Evolutionary conservation across 2,113 vertebrate species (phyloP), one percentile per base, ranked within the genome.

Genomic region (Hiodon alosoides): DNA sequence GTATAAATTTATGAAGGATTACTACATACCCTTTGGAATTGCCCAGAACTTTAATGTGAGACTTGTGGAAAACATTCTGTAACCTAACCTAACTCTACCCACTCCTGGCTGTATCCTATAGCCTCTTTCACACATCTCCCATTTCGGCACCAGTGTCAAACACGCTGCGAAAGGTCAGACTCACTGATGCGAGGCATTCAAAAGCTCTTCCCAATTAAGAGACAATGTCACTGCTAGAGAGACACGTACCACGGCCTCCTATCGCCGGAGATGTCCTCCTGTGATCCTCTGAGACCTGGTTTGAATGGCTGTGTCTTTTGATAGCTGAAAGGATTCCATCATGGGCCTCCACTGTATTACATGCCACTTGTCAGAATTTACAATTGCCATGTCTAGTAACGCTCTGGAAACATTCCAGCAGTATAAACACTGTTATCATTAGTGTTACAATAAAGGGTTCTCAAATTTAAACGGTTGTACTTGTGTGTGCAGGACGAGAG

Each of bases 401-500:
- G 46, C 46, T 17, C 11, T 8, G 8, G 7, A 64, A 53, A 47
- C 48, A 69, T 52, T 69, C 13, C 6, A 50, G 51, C 67, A 13
- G 17, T 51, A 68, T 3, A 6, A 66, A 69, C 67, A 71, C 67
- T 61, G 7, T 57, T 31, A 71, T 57, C 53, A 54, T 53, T 17
- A 70, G 17, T 31, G 31, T 11, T 52, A 3, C 62, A 14, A 6
- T 54, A 5, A n/a, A 11, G 31, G 10, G 62, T 16, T 13, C 14
- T 66, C 16, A 69, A 48, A 14, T 9, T 47, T 10, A 7, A 5
- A 4, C 46, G 64, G 14, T 7, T 76, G 17, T 72, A 50, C 72
- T 57, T 76, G 47, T 59, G 17, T 69, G 16, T 78, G 5, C 79
- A 98, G 97, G 96, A 99, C 80, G 97, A 99, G 89, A 94, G 90